These are phyloP conservation scores for Sebastes umbrosus DNA, from an alignment of 2,797 vertebrate genomes.

Conservation along the genomic window DNA sequence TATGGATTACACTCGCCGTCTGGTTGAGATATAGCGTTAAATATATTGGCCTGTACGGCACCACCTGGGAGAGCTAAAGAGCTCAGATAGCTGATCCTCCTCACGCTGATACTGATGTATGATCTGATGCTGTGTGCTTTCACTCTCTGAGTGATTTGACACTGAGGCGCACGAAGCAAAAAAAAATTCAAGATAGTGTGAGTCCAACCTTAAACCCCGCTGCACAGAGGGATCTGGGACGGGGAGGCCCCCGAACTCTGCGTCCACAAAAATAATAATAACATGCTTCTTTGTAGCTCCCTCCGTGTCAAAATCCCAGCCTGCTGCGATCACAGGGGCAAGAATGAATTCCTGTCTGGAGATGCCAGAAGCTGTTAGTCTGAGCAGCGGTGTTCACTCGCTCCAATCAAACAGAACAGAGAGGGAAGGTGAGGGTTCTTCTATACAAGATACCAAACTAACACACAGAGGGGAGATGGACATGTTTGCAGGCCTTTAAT, in stretches of 20 bases:
- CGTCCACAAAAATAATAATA: conserved; percentile 70
- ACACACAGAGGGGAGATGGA: conserved; percentile 9
- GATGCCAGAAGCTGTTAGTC: conserved; percentile 76
- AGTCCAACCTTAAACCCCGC: conserved; percentile 2
- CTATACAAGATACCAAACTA: conserved; percentile 26
- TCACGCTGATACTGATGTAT: conserved; percentile 30
- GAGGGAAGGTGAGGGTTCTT: conserved; percentile 38
- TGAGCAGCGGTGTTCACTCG: conserved; percentile 49
- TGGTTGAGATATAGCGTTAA: neutral
- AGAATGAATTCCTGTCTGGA: conserved; percentile 74
- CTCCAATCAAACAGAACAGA: conserved; percentile 25
- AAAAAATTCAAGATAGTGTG: conserved; percentile 31
- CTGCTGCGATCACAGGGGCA: conserved; percentile 71
- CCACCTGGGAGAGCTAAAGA: conserved; percentile 42
- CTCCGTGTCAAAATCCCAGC: conserved; percentile 68
- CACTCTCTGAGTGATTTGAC: conserved; percentile 35
- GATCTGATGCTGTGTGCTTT: conserved; percentile 56
- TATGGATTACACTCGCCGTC: conserved; percentile 32
- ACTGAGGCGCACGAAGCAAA: conserved; percentile 5
- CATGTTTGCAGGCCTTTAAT: conserved; percentile 39
- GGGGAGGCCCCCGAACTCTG: conserved; percentile 42
- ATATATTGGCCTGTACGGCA: conserved; percentile 6
- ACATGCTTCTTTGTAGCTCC: conserved; percentile 66
- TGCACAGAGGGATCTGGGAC: conserved; percentile 35
- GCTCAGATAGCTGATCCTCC: conserved; percentile 46